Conservation (phyloP, 2,797 vertebrate species). For the Lithobates pipiens region DNA sequence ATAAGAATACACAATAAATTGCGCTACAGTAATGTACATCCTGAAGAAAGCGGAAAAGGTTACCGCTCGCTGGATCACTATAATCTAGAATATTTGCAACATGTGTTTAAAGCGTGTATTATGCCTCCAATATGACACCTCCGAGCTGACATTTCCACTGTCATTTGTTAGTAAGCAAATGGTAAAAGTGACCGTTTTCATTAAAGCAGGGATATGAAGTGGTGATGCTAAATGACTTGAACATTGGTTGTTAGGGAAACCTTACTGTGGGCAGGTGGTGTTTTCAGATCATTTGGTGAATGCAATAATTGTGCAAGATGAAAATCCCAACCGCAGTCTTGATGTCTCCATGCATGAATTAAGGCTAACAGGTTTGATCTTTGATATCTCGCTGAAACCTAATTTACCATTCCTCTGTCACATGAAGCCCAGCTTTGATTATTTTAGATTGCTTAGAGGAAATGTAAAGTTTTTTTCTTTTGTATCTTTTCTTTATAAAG, state of each 20-base stretch:
- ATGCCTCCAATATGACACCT: neutral
- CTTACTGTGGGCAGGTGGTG: constrained; percentile 7
- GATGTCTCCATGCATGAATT: neutral
- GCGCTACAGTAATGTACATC: neutral
- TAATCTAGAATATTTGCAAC: neutral
- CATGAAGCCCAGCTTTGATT: neutral
- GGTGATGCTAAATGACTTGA: constrained; percentile 7
- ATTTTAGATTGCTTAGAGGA: too few species aligned
- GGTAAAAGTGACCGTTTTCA: constrained; percentile 9
- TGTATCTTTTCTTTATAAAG: too few species aligned
- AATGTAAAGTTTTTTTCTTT: too few species aligned
- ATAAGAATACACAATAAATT: neutral
- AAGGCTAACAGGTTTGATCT: neutral
- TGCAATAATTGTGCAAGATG: neutral
- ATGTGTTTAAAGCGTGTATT: neutral
- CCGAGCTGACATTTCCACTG: neutral
- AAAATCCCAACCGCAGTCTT: neutral
- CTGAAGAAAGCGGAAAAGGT: too few species aligned
- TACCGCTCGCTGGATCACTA: neutral
- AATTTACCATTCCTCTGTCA: neutral
- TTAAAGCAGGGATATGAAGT: constrained; percentile 22
- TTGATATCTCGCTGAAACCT: neutral
- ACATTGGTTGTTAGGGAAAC: constrained; percentile 13
- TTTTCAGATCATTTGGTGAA: constrained; percentile 10
- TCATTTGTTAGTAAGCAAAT: neutral